A percentile compares a stretch with the other conserved stretches of the same genome.
phyloP scores from a whole-genome alignment of 2,888 invertebrate species.

The Orgyia antiqua region DNA sequence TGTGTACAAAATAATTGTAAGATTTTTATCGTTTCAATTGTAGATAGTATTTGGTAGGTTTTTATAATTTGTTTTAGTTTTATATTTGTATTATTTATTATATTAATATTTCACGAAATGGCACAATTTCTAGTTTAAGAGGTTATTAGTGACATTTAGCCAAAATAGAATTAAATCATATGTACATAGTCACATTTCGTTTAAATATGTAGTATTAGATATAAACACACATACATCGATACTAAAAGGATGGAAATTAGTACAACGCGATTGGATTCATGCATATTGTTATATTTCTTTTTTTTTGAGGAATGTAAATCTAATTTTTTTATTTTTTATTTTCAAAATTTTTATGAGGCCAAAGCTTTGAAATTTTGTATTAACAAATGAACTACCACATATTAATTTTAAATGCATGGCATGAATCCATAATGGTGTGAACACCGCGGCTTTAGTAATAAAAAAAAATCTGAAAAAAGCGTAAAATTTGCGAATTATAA shows the following conservation, averaged over 20 bases:
- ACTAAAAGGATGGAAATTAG: constrained; percentile 59
- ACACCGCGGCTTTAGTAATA: constrained; percentile 43
- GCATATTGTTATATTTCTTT: constrained; percentile 14
- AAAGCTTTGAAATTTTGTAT: constrained; percentile 24
- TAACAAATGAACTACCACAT: constrained; percentile 3
- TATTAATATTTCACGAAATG: constrained; percentile 48
- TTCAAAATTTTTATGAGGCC: constrained; percentile 32
- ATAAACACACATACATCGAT: constrained; percentile 44
- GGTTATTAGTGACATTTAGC: constrained; percentile 73
- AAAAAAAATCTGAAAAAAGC: constrained; percentile 30
- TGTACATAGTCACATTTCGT: constrained; percentile 70
- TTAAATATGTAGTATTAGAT: constrained; percentile 49
- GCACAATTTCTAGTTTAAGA: constrained; percentile 70
- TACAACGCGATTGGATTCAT: constrained; percentile 60
- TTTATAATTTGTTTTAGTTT: no score
- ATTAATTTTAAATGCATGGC: constrained; percentile 17
- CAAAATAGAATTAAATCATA: constrained; percentile 69
- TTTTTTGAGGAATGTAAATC: no score
- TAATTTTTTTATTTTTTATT: neutral
- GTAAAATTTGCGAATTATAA: constrained; percentile 57
- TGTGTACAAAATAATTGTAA: constrained; percentile 70
- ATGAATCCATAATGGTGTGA: constrained; percentile 44
- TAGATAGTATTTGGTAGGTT: constrained; percentile 51
- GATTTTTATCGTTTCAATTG: constrained; percentile 44
- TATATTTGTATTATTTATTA: constrained; percentile 24